Percentiles rank a stretch among this genome's conserved stretches.
Evolutionary conservation across 2,888 invertebrate genomes (phyloP).

Genomic region (Aethes cnicana): DNA sequence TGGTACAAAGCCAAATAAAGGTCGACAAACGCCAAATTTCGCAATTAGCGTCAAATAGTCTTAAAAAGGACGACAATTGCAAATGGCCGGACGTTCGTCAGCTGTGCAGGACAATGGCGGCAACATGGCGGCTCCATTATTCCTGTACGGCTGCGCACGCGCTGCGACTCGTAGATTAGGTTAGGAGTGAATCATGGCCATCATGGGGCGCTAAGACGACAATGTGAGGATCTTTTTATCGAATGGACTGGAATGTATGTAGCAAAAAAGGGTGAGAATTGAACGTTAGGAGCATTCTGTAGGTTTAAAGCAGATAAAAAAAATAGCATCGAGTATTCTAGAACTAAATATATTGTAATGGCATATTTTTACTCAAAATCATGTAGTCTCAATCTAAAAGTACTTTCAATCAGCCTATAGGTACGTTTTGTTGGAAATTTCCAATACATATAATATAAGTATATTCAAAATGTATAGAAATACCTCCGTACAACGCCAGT

Average conservation of each 20-base stretch:
- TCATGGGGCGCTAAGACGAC: neutral
- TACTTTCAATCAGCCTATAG: no score
- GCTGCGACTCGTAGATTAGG: conserved; percentile 57
- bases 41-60: conserved; percentile 40
- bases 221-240: conserved; percentile 1
- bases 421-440: no score
- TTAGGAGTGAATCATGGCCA: conserved; percentile 54
- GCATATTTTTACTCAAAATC: no score
- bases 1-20: conserved; percentile 12
- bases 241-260: neutral
- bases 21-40: conserved; percentile 5
- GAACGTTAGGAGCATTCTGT: no score
- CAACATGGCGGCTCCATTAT: conserved; percentile 48
- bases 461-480: no score
- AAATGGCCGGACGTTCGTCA: conserved; percentile 56
- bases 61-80: conserved; percentile 39
- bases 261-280: no score
- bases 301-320: no score
- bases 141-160: conserved; percentile 48
- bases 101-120: conserved; percentile 55
- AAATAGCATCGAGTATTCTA: no score
- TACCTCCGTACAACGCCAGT: no score
- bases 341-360: no score
- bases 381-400: no score
- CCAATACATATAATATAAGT: no score